Percentiles rank a stretch among this genome's conserved stretches.
Conservation (phyloP, 2,113 vertebrate genomes). For the Tenebrosternarchus preto region DNA sequence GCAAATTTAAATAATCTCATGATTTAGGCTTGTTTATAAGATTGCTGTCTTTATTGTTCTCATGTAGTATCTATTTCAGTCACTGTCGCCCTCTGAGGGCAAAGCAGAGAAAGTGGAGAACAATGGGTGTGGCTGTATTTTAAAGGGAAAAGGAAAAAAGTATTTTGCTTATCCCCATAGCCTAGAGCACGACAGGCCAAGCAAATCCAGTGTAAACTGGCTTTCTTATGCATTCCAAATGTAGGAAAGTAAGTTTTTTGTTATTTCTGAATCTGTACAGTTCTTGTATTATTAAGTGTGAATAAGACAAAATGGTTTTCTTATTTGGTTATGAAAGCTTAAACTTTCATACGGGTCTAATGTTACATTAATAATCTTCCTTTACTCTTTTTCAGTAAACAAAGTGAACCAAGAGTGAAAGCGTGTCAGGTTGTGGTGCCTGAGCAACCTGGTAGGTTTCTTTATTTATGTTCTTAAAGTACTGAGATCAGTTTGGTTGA, state of each 20-base stretch:
- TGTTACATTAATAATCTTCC: not conserved
- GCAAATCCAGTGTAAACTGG: not conserved
- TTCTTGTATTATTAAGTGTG: not conserved
- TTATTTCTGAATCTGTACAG: not conserved
- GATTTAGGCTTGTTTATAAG: constrained; percentile 18
- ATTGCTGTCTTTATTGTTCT: constrained; percentile 25
- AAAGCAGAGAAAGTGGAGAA: constrained; percentile 35
- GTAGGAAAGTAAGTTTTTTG: not conserved
- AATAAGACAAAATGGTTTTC: no score
- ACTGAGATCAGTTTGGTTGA: not conserved
- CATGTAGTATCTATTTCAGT: constrained; percentile 31
- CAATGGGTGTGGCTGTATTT: constrained; percentile 40
- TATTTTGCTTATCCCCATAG: not conserved
- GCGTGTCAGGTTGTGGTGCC: constrained; percentile 65
- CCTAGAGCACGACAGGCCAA: not conserved
- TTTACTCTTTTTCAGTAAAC: constrained; percentile 61
- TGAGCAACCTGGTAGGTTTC: constrained; percentile 69
- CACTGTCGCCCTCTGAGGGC: constrained; percentile 49
- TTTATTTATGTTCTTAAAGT: not conserved
- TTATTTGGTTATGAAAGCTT: not conserved
- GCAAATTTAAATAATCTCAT: not conserved
- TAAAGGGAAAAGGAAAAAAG: constrained; percentile 33
- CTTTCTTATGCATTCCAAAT: not conserved
- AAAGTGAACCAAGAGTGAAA: constrained; percentile 60
- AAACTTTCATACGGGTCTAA: not conserved